Conservation (phyloP, 2,113 vertebrate species). For the Etheostoma spectabile region DNA sequence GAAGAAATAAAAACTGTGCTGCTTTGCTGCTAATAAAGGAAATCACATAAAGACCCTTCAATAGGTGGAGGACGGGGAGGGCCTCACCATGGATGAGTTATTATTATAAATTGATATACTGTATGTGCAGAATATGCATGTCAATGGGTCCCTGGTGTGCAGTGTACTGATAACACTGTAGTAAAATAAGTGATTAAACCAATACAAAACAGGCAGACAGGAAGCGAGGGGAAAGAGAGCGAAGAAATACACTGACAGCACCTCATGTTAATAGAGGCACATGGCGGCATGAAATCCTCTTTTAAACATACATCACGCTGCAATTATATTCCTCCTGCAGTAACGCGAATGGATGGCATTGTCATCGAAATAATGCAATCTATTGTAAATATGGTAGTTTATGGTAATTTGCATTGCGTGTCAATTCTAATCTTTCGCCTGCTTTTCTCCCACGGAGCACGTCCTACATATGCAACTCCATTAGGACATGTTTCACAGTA, state of each 20-base stretch:
- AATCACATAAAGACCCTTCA: conserved; percentile 51
- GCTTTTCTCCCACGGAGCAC: conserved; percentile 28
- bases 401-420: conserved; percentile 32
- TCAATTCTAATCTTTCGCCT: conserved; percentile 42
- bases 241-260: conserved; percentile 39
- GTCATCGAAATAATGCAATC: conserved; percentile 39
- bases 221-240: neutral
- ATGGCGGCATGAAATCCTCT: conserved; percentile 31
- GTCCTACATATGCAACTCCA: neutral
- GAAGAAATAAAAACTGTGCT: neutral
- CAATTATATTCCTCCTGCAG: conserved; percentile 25
- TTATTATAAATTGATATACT: conserved; percentile 64
- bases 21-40: conserved; percentile 58
- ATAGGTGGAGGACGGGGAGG: conserved; percentile 14
- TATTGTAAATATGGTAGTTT: conserved; percentile 58
- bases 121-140: conserved; percentile 56
- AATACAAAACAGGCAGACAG: conserved; percentile 12
- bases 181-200: conserved; percentile 60
- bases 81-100: conserved; percentile 39
- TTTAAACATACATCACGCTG: conserved; percentile 39
- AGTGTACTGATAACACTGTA: conserved; percentile 61
- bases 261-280: conserved; percentile 43
- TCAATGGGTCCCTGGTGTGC: conserved; percentile 65
- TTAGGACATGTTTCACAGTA: neutral
- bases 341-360: conserved; percentile 38